Base-by-base conservation (phyloP, 2,797 vertebrate genomes). In the Luscinia megarhynchos region DNA sequence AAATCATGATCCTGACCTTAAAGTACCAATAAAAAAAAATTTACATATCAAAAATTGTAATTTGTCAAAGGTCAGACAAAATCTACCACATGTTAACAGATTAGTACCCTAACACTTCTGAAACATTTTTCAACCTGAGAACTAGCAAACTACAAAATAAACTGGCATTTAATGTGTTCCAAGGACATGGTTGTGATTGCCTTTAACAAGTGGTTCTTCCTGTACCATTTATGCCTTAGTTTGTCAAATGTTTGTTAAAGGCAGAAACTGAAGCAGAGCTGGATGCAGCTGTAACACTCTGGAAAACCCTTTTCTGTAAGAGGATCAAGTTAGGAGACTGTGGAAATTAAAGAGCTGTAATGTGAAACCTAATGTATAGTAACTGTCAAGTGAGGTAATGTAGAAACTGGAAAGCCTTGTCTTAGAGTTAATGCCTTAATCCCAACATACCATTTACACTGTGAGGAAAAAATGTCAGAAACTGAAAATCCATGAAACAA, bases 371-470 rank as follows among this genome's bases (percentile, higher is more conserved):
- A 79, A 93, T 63, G 55, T 84, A 88, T 26, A 90, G 51, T 67
- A 62, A 83, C 73, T 53, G 68, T 77, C 41, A 89, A 78, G 74
- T 14, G 36, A 79, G 34, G 41, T 43, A 94, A 87, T 30, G 59
- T 46, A 40, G 78, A 93, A 94, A 84, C 74, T 64, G 50, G 66
- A 75, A 94, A 89, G 29, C 36, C 84, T 85, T 83, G 68, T 70
- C 61, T 95, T 68, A 62, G 9, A 89, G 51, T 68, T 81, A 92
- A 87, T 62, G 64, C 90, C 64, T 95, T 92, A 92, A 94, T 94
- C 84, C 62, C 62, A 72, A 72, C 13, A 30, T 50, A 73, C 30
- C 72, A 72, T 72, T 95, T 81, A 87, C 55, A 66, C 43, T 36
- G 27, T 19, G 36, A 91, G 46, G 90, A 90, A 92, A 92, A 89